Percentiles rank a stretch among this genome's conserved stretches.
Evolutionary conservation across 2,888 invertebrate genomes (phyloP).

Genomic region (Melipona bicolor): DNA sequence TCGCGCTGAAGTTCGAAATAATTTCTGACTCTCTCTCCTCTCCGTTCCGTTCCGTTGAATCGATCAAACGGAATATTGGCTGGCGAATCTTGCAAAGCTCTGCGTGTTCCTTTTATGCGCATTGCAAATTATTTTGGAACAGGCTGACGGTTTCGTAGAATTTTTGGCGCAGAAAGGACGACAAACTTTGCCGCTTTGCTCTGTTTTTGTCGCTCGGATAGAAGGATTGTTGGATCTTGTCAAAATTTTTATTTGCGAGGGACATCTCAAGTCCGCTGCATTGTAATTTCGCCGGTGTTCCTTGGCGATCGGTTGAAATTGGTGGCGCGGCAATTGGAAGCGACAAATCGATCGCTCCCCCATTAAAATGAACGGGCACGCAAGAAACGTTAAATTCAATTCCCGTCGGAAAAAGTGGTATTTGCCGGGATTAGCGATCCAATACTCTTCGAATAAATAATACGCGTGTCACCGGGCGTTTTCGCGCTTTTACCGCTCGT

Average conservation of each 20-base stretch:
- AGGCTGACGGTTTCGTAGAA: too few relatives aligned
- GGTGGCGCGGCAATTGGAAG: conserved; percentile 27
- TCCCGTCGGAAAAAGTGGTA: conserved; percentile 39
- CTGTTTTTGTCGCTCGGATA: background rate
- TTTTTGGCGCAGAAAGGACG: too few relatives aligned
- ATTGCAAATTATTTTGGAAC: too few relatives aligned
- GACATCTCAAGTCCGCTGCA: background rate
- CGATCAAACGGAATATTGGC: background rate
- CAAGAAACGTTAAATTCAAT: conserved; percentile 56
- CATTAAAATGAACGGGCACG: conserved; percentile 41
- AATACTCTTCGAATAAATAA: conserved; percentile 57
- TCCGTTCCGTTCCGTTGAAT: background rate
- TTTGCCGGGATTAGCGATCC: conserved; percentile 46
- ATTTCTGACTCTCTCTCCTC: background rate
- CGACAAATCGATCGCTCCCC: conserved; percentile 45
- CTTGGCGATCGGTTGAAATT: conserved; percentile 13
- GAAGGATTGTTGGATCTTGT: background rate
- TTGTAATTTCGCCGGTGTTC: conserved; percentile 26
- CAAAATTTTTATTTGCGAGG: background rate
- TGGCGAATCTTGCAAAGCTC: background rate
- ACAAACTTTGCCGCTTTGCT: background rate
- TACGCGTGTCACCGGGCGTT: conserved; percentile 49
- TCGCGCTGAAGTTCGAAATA: background rate
- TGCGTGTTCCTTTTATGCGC: background rate
- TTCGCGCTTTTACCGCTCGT: conserved; percentile 38